Evolutionary conservation across 2,113 vertebrate genomes (phyloP).

Genomic region (Callopanchax toddi): DNA sequence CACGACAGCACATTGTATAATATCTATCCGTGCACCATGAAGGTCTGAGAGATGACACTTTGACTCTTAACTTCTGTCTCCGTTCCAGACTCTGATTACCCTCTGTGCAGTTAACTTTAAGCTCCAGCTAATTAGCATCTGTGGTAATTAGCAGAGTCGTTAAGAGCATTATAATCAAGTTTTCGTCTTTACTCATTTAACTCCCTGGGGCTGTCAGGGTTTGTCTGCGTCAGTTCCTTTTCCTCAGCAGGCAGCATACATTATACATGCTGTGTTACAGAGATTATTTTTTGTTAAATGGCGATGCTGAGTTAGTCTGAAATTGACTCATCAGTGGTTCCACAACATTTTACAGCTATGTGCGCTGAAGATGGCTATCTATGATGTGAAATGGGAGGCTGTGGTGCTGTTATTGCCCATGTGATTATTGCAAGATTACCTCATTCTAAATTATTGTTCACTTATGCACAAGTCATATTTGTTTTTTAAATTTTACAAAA

Average conservation of each 20-base stretch:
- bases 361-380: constrained; percentile 1
- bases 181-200: constrained; percentile 73
- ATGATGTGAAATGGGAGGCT: background rate
- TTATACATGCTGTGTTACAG: constrained; percentile 73
- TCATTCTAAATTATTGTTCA: background rate
- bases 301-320: constrained; percentile 51
- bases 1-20: constrained; percentile 46
- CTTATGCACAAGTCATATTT: background rate
- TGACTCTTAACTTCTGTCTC: constrained; percentile 71
- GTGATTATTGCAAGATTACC: background rate
- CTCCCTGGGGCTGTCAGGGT: constrained; percentile 74
- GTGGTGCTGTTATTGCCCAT: background rate
- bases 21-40: constrained; percentile 55
- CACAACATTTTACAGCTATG: constrained; percentile 6
- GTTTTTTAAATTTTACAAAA: too few species aligned
- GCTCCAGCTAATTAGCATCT: constrained; percentile 77
- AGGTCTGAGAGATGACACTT: constrained; percentile 73
- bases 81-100: constrained; percentile 73
- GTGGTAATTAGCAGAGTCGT: constrained; percentile 78
- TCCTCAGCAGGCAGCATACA: constrained; percentile 69
- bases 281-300: constrained; percentile 58
- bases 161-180: constrained; percentile 80
- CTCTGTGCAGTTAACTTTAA: constrained; percentile 75
- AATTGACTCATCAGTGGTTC: constrained; percentile 51
- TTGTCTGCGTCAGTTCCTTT: constrained; percentile 61